Evolutionary conservation across 2,888 invertebrate genomes (phyloP).

Genomic region (Acrocyrtus sp.): DNA sequence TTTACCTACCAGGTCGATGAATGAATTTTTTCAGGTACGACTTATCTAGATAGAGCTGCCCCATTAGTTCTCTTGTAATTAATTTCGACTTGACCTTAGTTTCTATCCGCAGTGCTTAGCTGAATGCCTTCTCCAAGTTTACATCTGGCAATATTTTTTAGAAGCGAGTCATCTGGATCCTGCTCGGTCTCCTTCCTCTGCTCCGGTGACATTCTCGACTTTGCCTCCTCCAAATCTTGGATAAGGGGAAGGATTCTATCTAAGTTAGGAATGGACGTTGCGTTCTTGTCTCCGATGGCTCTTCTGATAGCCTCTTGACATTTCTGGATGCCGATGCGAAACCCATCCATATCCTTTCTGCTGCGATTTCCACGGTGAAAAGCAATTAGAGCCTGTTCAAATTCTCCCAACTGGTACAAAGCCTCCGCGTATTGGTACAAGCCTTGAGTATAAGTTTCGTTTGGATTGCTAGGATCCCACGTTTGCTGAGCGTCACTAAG

Average conservation of each 20-base stretch:
- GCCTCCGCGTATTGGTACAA: slow-evolving; percentile 61
- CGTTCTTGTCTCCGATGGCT: slow-evolving; percentile 60
- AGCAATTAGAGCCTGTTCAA: slow-evolving; percentile 62
- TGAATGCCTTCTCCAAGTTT: slow-evolving; percentile 30
- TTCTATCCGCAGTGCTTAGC: slow-evolving; percentile 6
- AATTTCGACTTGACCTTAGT: slow-evolving; percentile 34
- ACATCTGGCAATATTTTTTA: slow-evolving; percentile 30
- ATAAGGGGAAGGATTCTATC: slow-evolving; percentile 60
- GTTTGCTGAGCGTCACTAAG: slow-evolving; percentile 61
- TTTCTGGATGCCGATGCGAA: slow-evolving; percentile 61
- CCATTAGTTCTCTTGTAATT: slow-evolving; percentile 60
- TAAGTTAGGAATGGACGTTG: slow-evolving; percentile 58
- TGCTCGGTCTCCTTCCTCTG: slow-evolving; percentile 20
- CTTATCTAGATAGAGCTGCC: slow-evolving; percentile 62
- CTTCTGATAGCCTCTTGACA: slow-evolving; percentile 61
- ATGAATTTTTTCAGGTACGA: slow-evolving; percentile 61
- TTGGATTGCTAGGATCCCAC: slow-evolving; percentile 56
- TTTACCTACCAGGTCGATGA: slow-evolving; percentile 52
- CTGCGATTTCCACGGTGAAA: slow-evolving; percentile 60
- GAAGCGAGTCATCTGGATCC: slow-evolving; percentile 13
- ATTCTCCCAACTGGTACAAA: slow-evolving; percentile 61
- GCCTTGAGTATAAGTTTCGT: slow-evolving; percentile 58
- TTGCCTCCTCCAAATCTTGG: slow-evolving; percentile 52
- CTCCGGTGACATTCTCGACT: slow-evolving; percentile 13
- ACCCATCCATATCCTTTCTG: slow-evolving; percentile 59